Base-by-base conservation (phyloP, 2,113 vertebrate species). In the Romanogobio albipinnatus region DNA sequence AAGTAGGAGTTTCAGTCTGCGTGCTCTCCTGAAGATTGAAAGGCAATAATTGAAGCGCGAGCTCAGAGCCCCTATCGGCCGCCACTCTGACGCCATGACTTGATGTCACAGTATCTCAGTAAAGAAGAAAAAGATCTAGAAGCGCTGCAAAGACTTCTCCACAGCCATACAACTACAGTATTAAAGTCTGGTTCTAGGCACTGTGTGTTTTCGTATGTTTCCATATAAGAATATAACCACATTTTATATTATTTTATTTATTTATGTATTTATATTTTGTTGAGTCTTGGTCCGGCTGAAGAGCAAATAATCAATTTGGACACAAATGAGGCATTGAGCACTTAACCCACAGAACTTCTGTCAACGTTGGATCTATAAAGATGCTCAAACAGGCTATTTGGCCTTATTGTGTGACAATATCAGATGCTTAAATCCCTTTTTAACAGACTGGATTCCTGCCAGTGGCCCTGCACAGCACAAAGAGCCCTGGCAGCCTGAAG, bases 21-120 rank as follows among this genome's bases (percentile, higher is more conserved):
- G 33, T 24, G 51, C 76, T 14, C 76, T 43, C 19, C 6, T 79
- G 33, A 87, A 70, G 91, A 92, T 64, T 94, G 91, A 93, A 89
- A 84, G 66, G 86, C 76, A 90, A 90, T 92, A 91, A 94, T 90
- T 90, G 88, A 86, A 86, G 82, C 89, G 82, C 89, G 81, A 82
- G 49, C 85, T 89, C 58, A 9, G 85, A 87, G 88, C 85, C 84
- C 14, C 84, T 88, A 89, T 88, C 81, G 58, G 89, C 89, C 89
- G 93, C 96, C 96, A 95, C 91, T 90, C 91, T 91, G 96, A 97
- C 95, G 97, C 96, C 97, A 92, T 89, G 89, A 29, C 89, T 88
- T 96, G 95, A 98, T 96, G 95, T 97, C 96, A 97, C 93, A 91
- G 88, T 89, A 89, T 86, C 90, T 89, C 64, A 33, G 43, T n/a